These are phyloP conservation scores for Enteromius fasciolatus DNA, from an alignment of 2,797 vertebrate genomes.

Conservation along the genomic window DNA sequence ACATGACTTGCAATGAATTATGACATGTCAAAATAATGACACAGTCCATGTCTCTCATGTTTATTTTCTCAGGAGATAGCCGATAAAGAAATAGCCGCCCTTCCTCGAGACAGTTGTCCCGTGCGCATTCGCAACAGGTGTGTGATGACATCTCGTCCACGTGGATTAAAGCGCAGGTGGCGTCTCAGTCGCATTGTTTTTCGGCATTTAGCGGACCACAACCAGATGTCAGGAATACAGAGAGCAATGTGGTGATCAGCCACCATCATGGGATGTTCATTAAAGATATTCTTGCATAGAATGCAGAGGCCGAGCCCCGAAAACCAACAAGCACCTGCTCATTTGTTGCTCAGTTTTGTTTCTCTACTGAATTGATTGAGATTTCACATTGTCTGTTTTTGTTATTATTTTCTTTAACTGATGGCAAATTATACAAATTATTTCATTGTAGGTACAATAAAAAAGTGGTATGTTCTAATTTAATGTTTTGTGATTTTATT, in stretches of 20 bases:
- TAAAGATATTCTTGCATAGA: neutral
- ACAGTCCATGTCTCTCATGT: neutral
- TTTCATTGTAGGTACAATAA: conserved; percentile 18
- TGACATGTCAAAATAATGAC: neutral
- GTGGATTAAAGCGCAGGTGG: conserved; percentile 90
- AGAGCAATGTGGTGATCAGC: conserved; percentile 89
- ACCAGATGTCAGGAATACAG: conserved; percentile 89
- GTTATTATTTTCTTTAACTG: neutral
- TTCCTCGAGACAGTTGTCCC: conserved; percentile 92
- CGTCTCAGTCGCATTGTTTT: conserved; percentile 93
- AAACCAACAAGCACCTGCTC: neutral
- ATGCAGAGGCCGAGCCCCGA: neutral
- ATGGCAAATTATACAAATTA: neutral
- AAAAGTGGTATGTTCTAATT: neutral
- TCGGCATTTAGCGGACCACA: conserved; percentile 92
- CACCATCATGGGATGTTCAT: no score
- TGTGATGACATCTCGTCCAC: conserved; percentile 90
- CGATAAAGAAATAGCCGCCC: conserved; percentile 86
- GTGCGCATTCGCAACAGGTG: conserved; percentile 92
- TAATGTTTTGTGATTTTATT: neutral
- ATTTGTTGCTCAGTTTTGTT: neutral
- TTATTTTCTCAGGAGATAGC: conserved; percentile 82
- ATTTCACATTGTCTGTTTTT: neutral
- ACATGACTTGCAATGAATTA: no score
- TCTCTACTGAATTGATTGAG: neutral